Evolutionary conservation across 2,113 vertebrate species (phyloP), one percentile per base, ranked within the genome.

Genomic region (Entomyzon cyanotis): DNA sequence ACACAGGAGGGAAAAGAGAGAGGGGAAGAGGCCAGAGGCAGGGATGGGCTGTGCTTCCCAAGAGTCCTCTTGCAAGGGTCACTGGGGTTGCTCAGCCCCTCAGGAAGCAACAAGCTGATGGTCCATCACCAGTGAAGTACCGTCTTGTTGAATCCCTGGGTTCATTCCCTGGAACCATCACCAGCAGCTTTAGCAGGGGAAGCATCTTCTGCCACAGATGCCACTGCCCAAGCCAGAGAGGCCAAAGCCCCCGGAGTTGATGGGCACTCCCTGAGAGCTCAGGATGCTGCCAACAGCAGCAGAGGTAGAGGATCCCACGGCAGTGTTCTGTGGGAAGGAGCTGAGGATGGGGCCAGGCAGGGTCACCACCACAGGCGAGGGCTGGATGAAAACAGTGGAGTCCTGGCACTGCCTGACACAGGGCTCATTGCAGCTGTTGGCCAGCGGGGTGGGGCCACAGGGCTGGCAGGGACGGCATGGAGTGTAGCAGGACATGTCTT

Each of bases 371-470:
- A 83, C 80, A 0, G 68, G 68, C 0, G 82, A 74, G 59, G 82
- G 82, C 15, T 74, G 18, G 59, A 84, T 84, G 82, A 4, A 11
- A 5, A 84, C 82, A 1, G 0, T 1, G 59, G 82, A 84, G 82
- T 46, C 28, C 82, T 84, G 82, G 82, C 82, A 84, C 82, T 84
- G 82, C 69, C 10, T 55, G 59, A 84, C 82, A 84, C 82, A 84
- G 81, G 58, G 37, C 63, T 92, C 70, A 7, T 82, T 77, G 90
- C 84, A 78, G 84, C 90, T 88, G 84, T 33, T 88, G 84, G 35
- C 87, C 92, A 94, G 83, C 0, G 70, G 69, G 70, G 63, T 86
- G 9, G 76, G 87, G 70, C 87, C 63, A 0, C 86, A 76, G 81
- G 55, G 75, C 62, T 44, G 68, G 68, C 81, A 89, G 23, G 80